These are phyloP conservation scores for Asbolus verrucosus DNA, from an alignment of 1,140 invertebrate species.

Conservation along the genomic window DNA sequence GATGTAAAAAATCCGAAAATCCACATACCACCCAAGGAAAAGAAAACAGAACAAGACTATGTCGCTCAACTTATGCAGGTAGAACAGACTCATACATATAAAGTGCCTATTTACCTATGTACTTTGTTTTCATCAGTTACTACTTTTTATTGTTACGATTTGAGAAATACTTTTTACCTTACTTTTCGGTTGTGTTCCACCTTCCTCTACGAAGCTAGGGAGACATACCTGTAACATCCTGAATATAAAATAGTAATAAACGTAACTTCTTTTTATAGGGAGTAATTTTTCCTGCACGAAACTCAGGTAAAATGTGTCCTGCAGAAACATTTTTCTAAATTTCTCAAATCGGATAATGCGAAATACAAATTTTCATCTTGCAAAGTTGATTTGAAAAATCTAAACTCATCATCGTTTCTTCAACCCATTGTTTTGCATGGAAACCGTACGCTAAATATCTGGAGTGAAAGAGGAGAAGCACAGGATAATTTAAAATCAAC, in stretches of 20 bases:
- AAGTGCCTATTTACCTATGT: slow-evolving; percentile 34
- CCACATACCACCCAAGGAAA: not conserved
- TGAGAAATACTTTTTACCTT: slow-evolving; percentile 25
- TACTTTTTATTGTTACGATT: slow-evolving; percentile 39
- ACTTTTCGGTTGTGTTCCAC: not conserved
- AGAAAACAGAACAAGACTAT: slow-evolving; percentile 25
- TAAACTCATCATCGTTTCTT: not conserved
- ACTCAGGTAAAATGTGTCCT: not conserved
- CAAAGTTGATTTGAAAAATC: not conserved
- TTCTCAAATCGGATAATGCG: not conserved
- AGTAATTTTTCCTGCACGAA: not conserved
- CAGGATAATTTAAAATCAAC: slow-evolving; percentile 17
- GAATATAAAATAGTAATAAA: slow-evolving; percentile 25
- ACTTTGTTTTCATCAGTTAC: slow-evolving; percentile 38
- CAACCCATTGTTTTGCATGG: not conserved
- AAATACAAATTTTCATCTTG: not conserved
- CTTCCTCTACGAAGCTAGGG: slow-evolving; percentile 8
- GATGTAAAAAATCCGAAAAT: slow-evolving; percentile 32
- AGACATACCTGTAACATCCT: slow-evolving; percentile 13
- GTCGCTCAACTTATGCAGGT: slow-evolving; percentile 31
- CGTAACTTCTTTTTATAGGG: slow-evolving; percentile 15
- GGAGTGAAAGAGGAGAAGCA: too few species aligned
- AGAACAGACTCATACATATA: slow-evolving; percentile 33
- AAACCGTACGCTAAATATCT: too few species aligned
- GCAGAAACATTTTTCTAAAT: not conserved